Base-by-base conservation (phyloP, 2,888 invertebrate species). In the Catocala fraxini region DNA sequence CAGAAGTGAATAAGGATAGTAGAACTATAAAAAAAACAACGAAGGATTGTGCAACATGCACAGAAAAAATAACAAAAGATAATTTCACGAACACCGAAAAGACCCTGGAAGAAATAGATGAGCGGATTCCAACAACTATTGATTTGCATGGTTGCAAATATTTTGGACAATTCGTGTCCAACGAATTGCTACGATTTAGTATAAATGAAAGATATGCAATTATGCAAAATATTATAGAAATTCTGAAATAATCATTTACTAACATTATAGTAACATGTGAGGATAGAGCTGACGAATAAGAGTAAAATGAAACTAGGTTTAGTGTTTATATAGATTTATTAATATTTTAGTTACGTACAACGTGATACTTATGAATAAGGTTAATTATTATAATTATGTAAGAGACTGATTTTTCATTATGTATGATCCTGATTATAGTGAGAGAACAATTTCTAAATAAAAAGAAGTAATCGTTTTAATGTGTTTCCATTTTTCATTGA, bases 111-210 rank as follows among this genome's bases (percentile, higher is more conserved):
- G 51, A 42, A 42, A 42, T 42, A 42, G 42, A 42, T 42, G 54
- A 58, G 51, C 58, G 45, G 54, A 62, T 52, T 57, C 33, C 33
- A 34, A 45, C 51, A 58, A 47, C 35, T 51, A 45, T 69, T n/a
- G 68, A 64, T 64, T 48, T 65, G 41, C 63, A 63, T 51, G 59
- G 63, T 47, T 68, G 68, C 58, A 68, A 68, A 63, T 65, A 63
- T 69, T 69, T 61, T 69, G 65, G 68, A 34, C 46, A 59, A 60
- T 69, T 63, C 51, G 60, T 63, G 47, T 69, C 68, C 42, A 65
- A 65, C 57, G 65, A 69, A 63, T 69, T 63, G 48, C 65, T 65
- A 49, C 58, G 65, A 52, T 65, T 60, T 65, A 65, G 47, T 51
- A 49, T 59, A 49, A 55, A 53, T 63, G 56, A 68, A 59, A 68